Conservation (phyloP, 2,113 vertebrate species). For the Campylomormyrus numenius region DNA sequence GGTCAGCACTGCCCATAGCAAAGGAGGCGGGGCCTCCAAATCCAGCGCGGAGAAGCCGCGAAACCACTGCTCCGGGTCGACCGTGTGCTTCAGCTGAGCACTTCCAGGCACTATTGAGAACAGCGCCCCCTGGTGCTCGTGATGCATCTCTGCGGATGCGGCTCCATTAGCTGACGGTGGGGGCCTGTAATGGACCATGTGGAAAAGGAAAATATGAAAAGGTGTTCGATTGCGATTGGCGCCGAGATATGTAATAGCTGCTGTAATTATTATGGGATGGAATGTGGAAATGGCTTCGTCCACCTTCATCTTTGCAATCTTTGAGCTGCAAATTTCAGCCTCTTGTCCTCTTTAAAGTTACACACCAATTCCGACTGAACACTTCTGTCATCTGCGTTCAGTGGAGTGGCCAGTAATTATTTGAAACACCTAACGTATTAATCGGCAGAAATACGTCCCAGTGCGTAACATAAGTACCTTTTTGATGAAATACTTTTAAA, state of each 20-base stretch:
- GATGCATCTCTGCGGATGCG: neutral
- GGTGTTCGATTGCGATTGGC: neutral
- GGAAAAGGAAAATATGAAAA: neutral
- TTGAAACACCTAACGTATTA: constrained; percentile 5
- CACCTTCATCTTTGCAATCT: neutral
- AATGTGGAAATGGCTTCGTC: neutral
- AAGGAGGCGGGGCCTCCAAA: neutral
- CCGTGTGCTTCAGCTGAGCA: neutral
- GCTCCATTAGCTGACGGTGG: neutral
- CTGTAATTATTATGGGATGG: neutral
- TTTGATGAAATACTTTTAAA: constrained; percentile 17
- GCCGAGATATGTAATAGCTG: neutral
- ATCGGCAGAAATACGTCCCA: neutral
- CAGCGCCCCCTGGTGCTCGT: neutral
- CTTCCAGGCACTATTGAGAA: neutral
- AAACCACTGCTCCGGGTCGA: neutral
- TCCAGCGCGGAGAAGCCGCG: neutral
- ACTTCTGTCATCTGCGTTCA: neutral
- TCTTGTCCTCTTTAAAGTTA: neutral
- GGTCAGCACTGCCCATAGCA: neutral
- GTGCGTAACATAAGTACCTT: neutral
- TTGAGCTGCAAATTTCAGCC: neutral
- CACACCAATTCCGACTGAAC: neutral
- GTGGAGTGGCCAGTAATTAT: constrained; percentile 12
- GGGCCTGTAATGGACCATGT: neutral